Evolutionary conservation across 2,888 invertebrate genomes (phyloP).

Genomic region (Drosophila affinis): DNA sequence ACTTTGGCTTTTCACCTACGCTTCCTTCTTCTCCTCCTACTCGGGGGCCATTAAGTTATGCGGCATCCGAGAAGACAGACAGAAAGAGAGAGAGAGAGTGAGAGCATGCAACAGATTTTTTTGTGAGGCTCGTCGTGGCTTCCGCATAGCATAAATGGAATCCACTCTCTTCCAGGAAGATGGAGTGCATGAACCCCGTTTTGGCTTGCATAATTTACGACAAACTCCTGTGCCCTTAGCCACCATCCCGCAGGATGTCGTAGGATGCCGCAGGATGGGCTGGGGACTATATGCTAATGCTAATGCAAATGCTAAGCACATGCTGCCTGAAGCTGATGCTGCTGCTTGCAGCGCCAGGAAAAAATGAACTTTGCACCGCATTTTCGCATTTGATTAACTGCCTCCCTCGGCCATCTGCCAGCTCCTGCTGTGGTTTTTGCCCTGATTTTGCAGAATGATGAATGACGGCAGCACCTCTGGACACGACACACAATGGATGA

Average conservation of each 20-base stretch:
- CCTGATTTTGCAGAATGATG: not conserved
- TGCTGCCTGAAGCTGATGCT: slow-evolving; percentile 1
- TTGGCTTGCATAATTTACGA: slow-evolving; percentile 63
- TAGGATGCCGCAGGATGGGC: not conserved
- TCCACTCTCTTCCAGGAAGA: slow-evolving; percentile 24
- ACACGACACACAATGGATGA: not conserved
- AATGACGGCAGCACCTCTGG: not conserved
- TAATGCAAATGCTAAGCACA: slow-evolving; percentile 28
- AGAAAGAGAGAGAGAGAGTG: not conserved
- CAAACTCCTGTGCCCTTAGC: not conserved
- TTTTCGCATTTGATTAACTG: slow-evolving; percentile 36
- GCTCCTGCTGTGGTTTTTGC: not conserved
- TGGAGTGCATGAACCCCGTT: slow-evolving; percentile 34
- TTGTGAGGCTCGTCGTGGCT: not conserved
- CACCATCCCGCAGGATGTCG: not conserved
- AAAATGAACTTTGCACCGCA: slow-evolving; percentile 24
- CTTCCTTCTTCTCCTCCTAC: not conserved
- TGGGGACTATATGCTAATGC: slow-evolving; percentile 28
- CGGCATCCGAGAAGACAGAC: slow-evolving; percentile 30
- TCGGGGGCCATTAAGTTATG: slow-evolving; percentile 45
- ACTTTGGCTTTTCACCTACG: slow-evolving; percentile 1
- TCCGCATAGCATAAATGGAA: slow-evolving; percentile 42
- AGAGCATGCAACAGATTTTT: slow-evolving; percentile 40
- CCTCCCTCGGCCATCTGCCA: not conserved
- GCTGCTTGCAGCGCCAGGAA: not conserved